phyloP scores from a whole-genome alignment of 2,797 vertebrate genomes.

The Leptatherina wallacei region DNA sequence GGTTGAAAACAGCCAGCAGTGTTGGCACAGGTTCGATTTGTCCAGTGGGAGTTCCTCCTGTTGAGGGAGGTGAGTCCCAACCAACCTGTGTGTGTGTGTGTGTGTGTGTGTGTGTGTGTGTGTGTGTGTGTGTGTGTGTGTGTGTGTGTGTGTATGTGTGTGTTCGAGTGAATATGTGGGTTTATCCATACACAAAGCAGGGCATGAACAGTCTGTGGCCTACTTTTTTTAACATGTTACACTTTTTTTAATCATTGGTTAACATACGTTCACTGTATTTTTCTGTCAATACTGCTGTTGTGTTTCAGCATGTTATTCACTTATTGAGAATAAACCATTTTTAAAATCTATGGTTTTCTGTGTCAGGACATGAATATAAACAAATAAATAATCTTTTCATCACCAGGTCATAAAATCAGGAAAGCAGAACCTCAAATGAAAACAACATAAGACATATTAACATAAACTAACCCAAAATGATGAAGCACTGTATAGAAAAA shows the following conservation, averaged over 20 bases:
- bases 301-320: neutral
- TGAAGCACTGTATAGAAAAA: too few species aligned
- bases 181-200: conserved; percentile 43
- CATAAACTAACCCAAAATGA: too few species aligned
- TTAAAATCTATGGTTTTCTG: neutral
- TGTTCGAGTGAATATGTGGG: conserved; percentile 19
- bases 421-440: too few species aligned
- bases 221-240: conserved; percentile 12
- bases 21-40: conserved; percentile 80
- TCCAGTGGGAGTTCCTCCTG: conserved; percentile 82
- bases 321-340: neutral
- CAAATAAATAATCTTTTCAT: too few species aligned
- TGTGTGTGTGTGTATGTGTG: conserved; percentile 26
- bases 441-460: too few species aligned
- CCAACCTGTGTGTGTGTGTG: conserved; percentile 46
- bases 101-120: conserved; percentile 21
- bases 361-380: neutral
- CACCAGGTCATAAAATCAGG: too few species aligned
- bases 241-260: conserved; percentile 1
- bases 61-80: conserved; percentile 76
- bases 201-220: conserved; percentile 34
- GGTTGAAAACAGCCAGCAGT: conserved; percentile 78
- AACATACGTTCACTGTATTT: neutral
- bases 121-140: conserved; percentile 44
- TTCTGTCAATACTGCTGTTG: neutral